Evolutionary conservation across 2,888 invertebrate species (phyloP), one percentile per base, ranked within the genome.

Genomic region (Idaea aversata): DNA sequence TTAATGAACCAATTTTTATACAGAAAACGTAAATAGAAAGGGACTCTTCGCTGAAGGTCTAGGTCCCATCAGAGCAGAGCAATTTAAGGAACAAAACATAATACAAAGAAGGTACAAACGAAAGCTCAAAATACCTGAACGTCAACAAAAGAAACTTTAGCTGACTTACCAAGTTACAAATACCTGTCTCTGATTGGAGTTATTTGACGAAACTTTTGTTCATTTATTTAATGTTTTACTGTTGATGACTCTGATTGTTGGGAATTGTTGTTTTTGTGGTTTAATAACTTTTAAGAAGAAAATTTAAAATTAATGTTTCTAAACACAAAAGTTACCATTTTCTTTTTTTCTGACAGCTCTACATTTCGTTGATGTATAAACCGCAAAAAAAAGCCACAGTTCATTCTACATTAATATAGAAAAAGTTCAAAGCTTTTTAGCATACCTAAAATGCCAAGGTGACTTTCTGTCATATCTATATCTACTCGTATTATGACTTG

Each of bases 241-340:
- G 47, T 47, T 47, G 47, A 47, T 47, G 47, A 47, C 47, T 47
- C 47, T 47, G 47, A 47, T 47, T 47, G 47, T 47, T 47, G 13
- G 47, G 47, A 47, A 47, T 47, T 47, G 47, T 47, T 47, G 47
- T 47, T 47, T 47, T 47, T 47, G 47, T 47, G 47, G 47, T 47
- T 47, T 10, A 3, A 47, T 47, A 47, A 47, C 47, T 47, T 47
- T 47, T 47, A 7, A 7, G 47, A 47, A 47, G 47, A 47, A 47
- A 47, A 47, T 47, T 47, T 47, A 47, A 47, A 47, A 47, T 47
- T 47, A 47, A 47, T 47, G 47, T 47, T 13, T 47, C 47, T 47
- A 13, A 47, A 47, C 10, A 47, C 47, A 7, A 10, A 38, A 10
- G 4, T 47, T 47, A 47, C 47, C 47, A 47, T 47, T 47, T 36